Percentiles rank a stretch among this genome's conserved stretches.
Conservation (phyloP, 2,888 invertebrate species). For the Pyrocoelia pectoralis region DNA sequence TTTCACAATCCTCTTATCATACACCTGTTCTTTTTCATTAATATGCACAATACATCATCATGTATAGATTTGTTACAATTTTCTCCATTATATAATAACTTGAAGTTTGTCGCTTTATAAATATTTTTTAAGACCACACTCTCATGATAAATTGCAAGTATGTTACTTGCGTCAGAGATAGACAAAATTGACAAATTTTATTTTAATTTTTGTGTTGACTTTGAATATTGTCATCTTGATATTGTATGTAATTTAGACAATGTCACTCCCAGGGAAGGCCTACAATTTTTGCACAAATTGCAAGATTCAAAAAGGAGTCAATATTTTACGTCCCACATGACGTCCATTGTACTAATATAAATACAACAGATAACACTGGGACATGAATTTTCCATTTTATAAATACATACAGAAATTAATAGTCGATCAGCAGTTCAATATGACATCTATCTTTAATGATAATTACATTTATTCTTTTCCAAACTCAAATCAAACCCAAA, state of each 20-base stretch:
- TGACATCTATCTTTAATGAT: too few species aligned
- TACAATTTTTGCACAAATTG: not conserved
- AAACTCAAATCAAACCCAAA: too few species aligned
- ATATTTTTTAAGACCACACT: not conserved
- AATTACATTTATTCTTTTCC: too few species aligned
- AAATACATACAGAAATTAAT: too few species aligned
- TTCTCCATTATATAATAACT: conserved; percentile 9
- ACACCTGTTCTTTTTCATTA: not conserved
- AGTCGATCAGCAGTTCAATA: too few species aligned
- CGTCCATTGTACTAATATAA: not conserved
- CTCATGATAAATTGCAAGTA: not conserved
- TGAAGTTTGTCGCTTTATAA: not conserved
- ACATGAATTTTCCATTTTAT: too few species aligned
- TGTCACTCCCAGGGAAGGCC: not conserved
- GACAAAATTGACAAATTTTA: not conserved
- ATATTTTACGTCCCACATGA: not conserved
- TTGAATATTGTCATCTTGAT: too few species aligned
- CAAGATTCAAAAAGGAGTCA: not conserved
- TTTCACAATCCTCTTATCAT: not conserved
- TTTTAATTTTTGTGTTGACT: not conserved
- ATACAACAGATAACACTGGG: conserved; percentile 1
- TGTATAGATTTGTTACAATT: conserved; percentile 30
- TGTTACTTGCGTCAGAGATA: not conserved
- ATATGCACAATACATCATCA: not conserved
- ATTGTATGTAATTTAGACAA: too few species aligned